Base-by-base conservation (phyloP, 1,140 invertebrate genomes). In the Copidosoma floridanum region DNA sequence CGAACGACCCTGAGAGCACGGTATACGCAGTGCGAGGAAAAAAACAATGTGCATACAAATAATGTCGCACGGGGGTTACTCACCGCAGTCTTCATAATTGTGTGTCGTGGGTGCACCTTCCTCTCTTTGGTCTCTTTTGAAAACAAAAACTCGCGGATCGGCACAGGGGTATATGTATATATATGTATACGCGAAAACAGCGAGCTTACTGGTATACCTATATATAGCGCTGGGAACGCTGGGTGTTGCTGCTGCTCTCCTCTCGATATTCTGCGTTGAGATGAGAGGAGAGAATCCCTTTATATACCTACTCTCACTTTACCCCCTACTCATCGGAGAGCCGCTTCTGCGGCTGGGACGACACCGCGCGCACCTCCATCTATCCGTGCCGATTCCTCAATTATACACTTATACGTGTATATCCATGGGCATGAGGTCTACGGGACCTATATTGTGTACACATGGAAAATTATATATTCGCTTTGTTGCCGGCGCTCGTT, bases 251-350 rank as follows among this genome's bases (percentile, higher is more conserved):
- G n/a, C n/a, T n/a, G n/a, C n/a, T n/a, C n/a, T n/a, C n/a, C n/a
- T n/a, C n/a, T n/a, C n/a, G n/a, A 35, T 6, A 35, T 35, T 35
- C 32, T 14, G 37, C 46, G 18, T 57, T 40, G 18, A 68, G 66
- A 65, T 63, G 65, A 73, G 72, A 73, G 71, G 72, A 75, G 77
- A 75, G 73, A 81, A 74, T 79, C 75, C 66, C 69, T 75, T 79
- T 81, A 79, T 81, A 81, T 81, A 81, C 75, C 47, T 43, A 77
- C 76, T 81, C 79, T 81, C 79, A 78, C 77, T 75, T 77, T 73
- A 72, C 75, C 75, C 75, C 58, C 58, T 50, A 47, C 44, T 72
- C 65, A 12, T 12, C 12, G 6, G 29, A 32, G 29, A n/a, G n/a
- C n/a, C n/a, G n/a, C n/a, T n/a, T n/a, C n/a, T n/a, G n/a, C n/a